Evolutionary conservation across 2,888 invertebrate genomes (phyloP).

Genomic region (Apodemia duryi): DNA sequence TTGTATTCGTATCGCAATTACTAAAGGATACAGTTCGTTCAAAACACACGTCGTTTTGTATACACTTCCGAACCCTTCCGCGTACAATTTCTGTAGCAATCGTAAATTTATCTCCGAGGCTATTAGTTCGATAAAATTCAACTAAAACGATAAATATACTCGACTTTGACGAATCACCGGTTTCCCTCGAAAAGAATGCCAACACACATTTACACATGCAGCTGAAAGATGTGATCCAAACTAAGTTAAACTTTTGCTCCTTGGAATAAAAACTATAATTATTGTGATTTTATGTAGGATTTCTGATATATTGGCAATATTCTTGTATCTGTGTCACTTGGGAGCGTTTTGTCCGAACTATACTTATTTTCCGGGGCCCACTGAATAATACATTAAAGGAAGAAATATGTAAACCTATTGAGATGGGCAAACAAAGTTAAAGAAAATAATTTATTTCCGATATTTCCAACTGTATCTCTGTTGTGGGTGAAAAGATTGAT

Average conservation of each 20-base stretch:
- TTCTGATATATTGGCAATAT: slow-evolving; percentile 40
- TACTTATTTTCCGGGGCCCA: slow-evolving; percentile 66
- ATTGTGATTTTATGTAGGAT: not conserved
- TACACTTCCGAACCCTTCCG: slow-evolving; percentile 56
- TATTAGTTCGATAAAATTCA: slow-evolving; percentile 79
- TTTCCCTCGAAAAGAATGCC: slow-evolving; percentile 68
- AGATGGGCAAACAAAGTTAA: slow-evolving; percentile 21
- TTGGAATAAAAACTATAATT: slow-evolving; percentile 24
- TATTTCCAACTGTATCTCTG: not conserved
- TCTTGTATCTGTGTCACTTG: slow-evolving; percentile 66
- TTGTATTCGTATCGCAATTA: not conserved
- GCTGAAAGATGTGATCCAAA: not conserved
- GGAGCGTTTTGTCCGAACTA: slow-evolving; percentile 75
- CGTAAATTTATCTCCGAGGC: slow-evolving; percentile 74
- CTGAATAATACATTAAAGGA: slow-evolving; percentile 54
- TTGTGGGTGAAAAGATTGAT: not conserved
- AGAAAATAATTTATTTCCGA: slow-evolving; percentile 10
- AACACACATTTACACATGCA: slow-evolving; percentile 37
- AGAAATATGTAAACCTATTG: slow-evolving; percentile 38
- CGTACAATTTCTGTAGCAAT: slow-evolving; percentile 60
- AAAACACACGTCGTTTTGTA: not conserved
- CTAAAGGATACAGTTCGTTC: not conserved
- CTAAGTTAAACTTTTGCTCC: slow-evolving; percentile 10
- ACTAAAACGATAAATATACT: slow-evolving; percentile 77
- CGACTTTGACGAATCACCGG: slow-evolving; percentile 71